Evolutionary conservation across 2,888 invertebrate species (phyloP), one percentile per base, ranked within the genome.

Genomic region (Drosophila percnosoma): DNA sequence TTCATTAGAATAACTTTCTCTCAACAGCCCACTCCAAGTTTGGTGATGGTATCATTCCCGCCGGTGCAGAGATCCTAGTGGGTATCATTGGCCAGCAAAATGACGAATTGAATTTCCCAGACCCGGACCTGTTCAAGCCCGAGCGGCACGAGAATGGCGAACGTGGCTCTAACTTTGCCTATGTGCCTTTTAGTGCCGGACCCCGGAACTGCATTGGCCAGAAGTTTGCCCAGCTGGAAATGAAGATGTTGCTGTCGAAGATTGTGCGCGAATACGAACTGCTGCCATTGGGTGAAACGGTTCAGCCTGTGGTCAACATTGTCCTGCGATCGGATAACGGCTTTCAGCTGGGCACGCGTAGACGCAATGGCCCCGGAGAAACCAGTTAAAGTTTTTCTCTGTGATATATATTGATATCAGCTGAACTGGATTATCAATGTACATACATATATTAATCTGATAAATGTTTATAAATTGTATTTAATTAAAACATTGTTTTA

Each of bases 121-220:
- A 92, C 0, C 78, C 90, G 0, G 15, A 72, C 0, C 61, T 63
- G 15, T 92, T 92, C 36, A 72, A 70, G n/a, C 92, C 92, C 2
- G 90, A 92, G 51, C 83, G 92, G 0, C 86, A 87, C 65, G 69
- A 73, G 31, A 34, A 36, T 15, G 54, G 61, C 7, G 80, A 82
- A 7, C 84, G 74, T 6, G 27, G 31, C 0, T 61, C 79, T 15
- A 78, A 82, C 8, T 92, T 83, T 52, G 71, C 84, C 31, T 86
- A 69, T 54, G 64, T 91, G n/a, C 92, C 92, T 8, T 92, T 92
- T 36, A 91, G 91, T 51, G 92, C 92, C 5, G 92, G 91, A 15
- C 94, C 95, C 0, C 93, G 95, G 57, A 95, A 91, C 60, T 91
- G 92, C 31, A 88, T 91, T 36, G 92, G 92, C 5, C 90, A 92